Evolutionary conservation across 2,888 invertebrate species (phyloP), one percentile per base, ranked within the genome.

Genomic region (Lymantria monacha): DNA sequence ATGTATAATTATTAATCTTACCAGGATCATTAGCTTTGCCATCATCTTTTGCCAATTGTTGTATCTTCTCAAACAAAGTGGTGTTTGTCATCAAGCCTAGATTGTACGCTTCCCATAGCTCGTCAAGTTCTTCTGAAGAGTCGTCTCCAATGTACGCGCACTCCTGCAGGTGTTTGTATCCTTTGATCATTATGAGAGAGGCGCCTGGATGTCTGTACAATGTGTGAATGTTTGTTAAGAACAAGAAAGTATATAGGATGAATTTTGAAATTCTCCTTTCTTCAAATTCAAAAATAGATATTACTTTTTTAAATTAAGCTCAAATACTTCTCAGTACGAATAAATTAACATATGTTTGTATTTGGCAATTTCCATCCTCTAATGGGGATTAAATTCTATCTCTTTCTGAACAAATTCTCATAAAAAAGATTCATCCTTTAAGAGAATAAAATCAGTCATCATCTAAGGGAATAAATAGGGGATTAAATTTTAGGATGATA

Each of bases 101-200:
- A 44, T 85, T 81, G 46, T 85, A 82, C 0, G 92, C 87, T 63
- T 92, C 92, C 7, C 87, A 60, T n/a, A 94, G 76, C 69, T 95
- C 95, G 22, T 95, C 95, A 8, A 94, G 77, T 66, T 96, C 95
- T 72, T 96, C 96, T 0, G 95, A 95, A 0, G 95, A 96, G 71
- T 96, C 94, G 70, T 96, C 95, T 0, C 96, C 96, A 46, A 96
- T 95, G 82, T 95, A 96, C 0, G 96, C 95, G 72, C 96, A 96
- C 66, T 95, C 94, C 66, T 95, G 95, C 0, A 96, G 90, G 74
- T 96, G 95, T 60, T 94, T 94, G 83, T 95, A 95, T 0, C 96
- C 96, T 70, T 94, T 93, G 53, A 96, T 95, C 77, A 96, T 93
- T 53, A 96, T 94, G 42, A 96, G 86, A 0, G 95, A 95, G 0